phyloP scores from a whole-genome alignment of 2,113 vertebrate species.

The Dipodomys spectabilis region DNA sequence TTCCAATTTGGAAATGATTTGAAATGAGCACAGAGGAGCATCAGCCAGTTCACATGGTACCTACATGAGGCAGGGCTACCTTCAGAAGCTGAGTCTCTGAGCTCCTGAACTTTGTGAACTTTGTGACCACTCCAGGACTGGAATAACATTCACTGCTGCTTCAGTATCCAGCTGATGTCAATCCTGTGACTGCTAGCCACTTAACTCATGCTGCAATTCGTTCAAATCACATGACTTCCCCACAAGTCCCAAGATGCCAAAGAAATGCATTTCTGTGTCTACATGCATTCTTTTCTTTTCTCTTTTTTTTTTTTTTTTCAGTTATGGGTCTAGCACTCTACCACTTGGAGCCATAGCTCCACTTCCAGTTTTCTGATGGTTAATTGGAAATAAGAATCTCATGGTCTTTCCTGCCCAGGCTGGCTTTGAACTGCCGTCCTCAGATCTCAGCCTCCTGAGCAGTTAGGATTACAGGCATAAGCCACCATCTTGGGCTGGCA shows the following conservation, averaged over 20 bases:
- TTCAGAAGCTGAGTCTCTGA: neutral
- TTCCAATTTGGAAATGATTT: neutral
- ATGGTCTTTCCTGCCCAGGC: no score
- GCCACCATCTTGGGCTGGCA: no score
- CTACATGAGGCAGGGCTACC: neutral
- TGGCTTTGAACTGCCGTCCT: no score
- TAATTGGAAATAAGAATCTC: no score
- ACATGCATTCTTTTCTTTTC: neutral
- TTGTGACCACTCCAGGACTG: neutral
- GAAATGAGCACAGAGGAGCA: neutral
- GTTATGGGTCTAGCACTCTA: no score
- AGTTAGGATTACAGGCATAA: no score
- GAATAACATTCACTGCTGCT: neutral
- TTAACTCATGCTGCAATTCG: neutral
- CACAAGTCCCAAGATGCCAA: neutral
- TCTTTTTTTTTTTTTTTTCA: no score
- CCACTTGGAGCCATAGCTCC: no score
- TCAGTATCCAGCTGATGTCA: neutral
- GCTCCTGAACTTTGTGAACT: neutral
- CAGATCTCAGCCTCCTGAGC: no score
- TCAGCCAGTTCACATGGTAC: neutral
- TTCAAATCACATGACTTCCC: neutral
- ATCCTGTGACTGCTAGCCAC: neutral
- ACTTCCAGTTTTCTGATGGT: no score
- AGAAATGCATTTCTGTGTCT: neutral